Conservation (phyloP, 2,797 vertebrate species). For the Sebastiscus albofasciatus region DNA sequence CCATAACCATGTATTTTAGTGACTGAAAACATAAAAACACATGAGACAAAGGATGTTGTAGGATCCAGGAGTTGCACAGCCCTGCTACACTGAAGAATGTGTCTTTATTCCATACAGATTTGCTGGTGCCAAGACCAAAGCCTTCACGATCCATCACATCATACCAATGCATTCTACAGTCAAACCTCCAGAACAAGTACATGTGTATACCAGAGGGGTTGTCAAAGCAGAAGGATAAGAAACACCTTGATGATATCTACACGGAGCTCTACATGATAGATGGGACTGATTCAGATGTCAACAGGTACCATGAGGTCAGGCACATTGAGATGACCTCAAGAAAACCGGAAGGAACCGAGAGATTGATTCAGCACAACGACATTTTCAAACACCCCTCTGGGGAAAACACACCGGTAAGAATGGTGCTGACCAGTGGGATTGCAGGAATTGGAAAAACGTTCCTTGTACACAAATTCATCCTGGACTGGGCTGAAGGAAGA, state of each 20-base stretch:
- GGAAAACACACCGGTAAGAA: too few species aligned
- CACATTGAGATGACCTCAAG: not conserved
- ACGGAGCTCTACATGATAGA: slow-evolving; percentile 33
- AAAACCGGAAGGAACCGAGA: too few species aligned
- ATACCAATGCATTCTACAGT: slow-evolving; percentile 22
- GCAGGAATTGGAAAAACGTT: too few species aligned
- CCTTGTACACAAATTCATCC: slow-evolving; percentile 23
- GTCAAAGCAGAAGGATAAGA: slow-evolving; percentile 10
- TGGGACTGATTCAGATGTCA: not conserved
- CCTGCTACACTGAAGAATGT: not conserved
- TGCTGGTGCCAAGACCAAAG: not conserved
- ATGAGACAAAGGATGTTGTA: not conserved
- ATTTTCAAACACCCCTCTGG: too few species aligned
- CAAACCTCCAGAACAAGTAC: slow-evolving; percentile 30
- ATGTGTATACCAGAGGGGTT: slow-evolving; percentile 18
- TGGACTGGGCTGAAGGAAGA: slow-evolving; percentile 37
- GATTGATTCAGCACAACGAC: too few species aligned
- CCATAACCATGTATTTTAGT: not conserved
- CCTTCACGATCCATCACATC: not conserved
- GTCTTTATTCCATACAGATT: slow-evolving; percentile 6
- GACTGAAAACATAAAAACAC: not conserved
- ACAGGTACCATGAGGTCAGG: slow-evolving; percentile 14
- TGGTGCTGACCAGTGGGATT: too few species aligned
- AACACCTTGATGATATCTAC: slow-evolving; percentile 30
- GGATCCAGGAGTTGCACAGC: too few species aligned